Evolutionary conservation across 2,888 invertebrate genomes (phyloP).

Genomic region (Drosophila dives): DNA sequence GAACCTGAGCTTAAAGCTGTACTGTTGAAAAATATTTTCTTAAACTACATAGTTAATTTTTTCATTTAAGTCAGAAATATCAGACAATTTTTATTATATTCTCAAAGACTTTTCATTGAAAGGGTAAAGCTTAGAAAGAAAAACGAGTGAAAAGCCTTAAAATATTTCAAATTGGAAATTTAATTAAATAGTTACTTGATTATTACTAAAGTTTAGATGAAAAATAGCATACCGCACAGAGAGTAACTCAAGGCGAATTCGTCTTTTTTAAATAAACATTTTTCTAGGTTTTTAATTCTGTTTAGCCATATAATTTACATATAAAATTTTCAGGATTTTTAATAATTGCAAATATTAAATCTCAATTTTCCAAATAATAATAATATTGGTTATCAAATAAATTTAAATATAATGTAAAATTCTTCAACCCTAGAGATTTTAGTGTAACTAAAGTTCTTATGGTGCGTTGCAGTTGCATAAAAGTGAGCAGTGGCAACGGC

Average conservation of each 20-base stretch:
- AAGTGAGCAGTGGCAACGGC: slow-evolving; percentile 37
- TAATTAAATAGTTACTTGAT: no score
- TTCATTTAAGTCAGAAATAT: not conserved
- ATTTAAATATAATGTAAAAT: not conserved
- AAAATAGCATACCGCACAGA: no score
- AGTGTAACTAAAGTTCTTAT: not conserved
- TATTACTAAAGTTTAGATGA: no score
- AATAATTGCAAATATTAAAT: not conserved
- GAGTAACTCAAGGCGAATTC: no score
- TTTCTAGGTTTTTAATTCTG: no score
- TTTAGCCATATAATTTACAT: not conserved
- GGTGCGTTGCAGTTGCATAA: slow-evolving; percentile 19
- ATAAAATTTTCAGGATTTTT: not conserved
- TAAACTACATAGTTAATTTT: not conserved
- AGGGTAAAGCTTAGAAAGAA: not conserved
- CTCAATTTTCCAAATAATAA: not conserved
- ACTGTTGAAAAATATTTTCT: not conserved
- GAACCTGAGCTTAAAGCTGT: not conserved
- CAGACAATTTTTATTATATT: not conserved
- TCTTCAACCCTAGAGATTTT: not conserved
- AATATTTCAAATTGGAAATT: no score
- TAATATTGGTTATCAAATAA: not conserved
- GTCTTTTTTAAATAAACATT: no score
- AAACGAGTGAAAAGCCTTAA: no score
- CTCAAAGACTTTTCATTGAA: not conserved